A percentile compares a stretch with the other conserved stretches of the same genome.
Conservation (phyloP, 1,140 invertebrate genomes). For the Conopomorpha cramerella region DNA sequence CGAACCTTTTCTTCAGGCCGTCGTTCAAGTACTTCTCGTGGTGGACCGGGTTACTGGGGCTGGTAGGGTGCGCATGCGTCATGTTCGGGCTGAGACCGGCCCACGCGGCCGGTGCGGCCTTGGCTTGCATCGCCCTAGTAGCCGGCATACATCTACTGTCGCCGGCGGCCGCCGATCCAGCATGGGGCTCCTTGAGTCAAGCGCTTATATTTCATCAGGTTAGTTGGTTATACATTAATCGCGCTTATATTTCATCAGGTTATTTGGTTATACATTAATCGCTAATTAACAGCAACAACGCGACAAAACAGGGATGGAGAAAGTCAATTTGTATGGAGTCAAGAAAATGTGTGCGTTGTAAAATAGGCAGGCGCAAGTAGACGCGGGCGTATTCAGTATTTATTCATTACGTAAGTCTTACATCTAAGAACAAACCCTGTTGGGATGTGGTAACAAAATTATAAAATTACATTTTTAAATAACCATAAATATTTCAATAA, state of each 20-base stretch:
- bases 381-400: no score
- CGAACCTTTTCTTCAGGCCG: slow-evolving; percentile 85
- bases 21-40: slow-evolving; percentile 97
- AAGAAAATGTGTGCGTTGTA: no score
- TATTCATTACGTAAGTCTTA: no score
- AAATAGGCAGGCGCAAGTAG: no score
- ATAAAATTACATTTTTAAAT: no score
- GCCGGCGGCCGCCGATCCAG: slow-evolving; percentile 73
- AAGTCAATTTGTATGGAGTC: no score
- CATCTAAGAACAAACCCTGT: no score
- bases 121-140: slow-evolving; percentile 83
- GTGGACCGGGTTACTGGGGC: slow-evolving; percentile 87
- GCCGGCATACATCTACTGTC: slow-evolving; percentile 92
- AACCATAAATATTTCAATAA: no score
- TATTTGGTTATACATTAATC: neutral
- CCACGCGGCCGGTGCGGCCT: slow-evolving; percentile 86
- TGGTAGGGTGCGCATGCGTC: slow-evolving; percentile 88
- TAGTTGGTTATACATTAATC: neutral
- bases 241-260: neutral
- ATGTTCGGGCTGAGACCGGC: slow-evolving; percentile 95
- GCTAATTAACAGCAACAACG: no score
- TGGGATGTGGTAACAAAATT: no score
- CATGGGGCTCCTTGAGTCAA: slow-evolving; percentile 98
- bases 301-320: no score
- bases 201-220: slow-evolving; percentile 98